Evolutionary conservation across 2,888 invertebrate species (phyloP).

Genomic region (Helobdella robusta): DNA sequence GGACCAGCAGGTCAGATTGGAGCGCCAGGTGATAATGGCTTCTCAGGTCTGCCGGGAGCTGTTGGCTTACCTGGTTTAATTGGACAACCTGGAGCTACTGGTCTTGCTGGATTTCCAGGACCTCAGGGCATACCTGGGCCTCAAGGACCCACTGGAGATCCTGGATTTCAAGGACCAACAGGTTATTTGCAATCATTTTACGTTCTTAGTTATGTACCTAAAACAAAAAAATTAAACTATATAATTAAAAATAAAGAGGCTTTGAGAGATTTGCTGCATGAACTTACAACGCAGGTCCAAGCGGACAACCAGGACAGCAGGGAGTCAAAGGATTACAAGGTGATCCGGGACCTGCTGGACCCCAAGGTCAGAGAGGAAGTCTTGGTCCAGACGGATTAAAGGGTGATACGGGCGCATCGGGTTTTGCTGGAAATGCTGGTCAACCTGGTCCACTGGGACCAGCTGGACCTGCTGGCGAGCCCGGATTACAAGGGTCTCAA

Average conservation of each 20-base stretch:
- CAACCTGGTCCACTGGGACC: slow-evolving; percentile 27
- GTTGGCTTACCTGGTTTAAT: slow-evolving; percentile 24
- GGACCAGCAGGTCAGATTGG: slow-evolving; percentile 30
- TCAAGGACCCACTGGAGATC: slow-evolving; percentile 23
- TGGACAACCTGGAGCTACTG: slow-evolving; percentile 27
- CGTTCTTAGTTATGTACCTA: not conserved
- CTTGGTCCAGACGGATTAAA: slow-evolving; percentile 6
- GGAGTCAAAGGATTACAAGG: slow-evolving; percentile 32
- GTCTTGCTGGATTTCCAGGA: slow-evolving; percentile 29
- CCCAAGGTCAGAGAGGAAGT: too few species aligned
- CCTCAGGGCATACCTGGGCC: slow-evolving; percentile 27
- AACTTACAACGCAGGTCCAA: slow-evolving; percentile 26
- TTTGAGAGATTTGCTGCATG: slow-evolving; percentile 25
- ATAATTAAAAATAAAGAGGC: too few species aligned
- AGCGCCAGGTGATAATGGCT: not conserved
- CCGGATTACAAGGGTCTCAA: slow-evolving; percentile 29
- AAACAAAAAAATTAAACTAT: too few species aligned
- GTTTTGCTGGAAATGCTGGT: slow-evolving; percentile 13
- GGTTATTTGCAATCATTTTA: not conserved
- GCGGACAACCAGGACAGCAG: slow-evolving; percentile 27
- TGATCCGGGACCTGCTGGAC: slow-evolving; percentile 20
- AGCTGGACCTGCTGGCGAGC: slow-evolving; percentile 23
- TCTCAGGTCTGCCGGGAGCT: slow-evolving; percentile 26
- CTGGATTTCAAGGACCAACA: not conserved
- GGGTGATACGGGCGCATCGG: slow-evolving; percentile 19